phyloP scores from a whole-genome alignment of 2,888 invertebrate species.

The Acrobasis repandana region DNA sequence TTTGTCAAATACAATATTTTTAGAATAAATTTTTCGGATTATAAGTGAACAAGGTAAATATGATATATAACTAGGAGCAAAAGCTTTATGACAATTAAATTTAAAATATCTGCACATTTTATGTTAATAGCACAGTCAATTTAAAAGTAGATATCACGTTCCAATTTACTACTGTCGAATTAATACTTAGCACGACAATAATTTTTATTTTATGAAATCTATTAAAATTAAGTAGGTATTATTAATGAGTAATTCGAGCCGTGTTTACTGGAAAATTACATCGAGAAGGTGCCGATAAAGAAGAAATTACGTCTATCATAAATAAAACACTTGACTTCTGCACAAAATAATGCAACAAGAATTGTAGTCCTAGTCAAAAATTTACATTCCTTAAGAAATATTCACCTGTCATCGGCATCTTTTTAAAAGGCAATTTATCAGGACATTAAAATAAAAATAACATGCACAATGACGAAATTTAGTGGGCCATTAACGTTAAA shows the following conservation, averaged over 20 bases:
- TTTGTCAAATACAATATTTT: too few relatives aligned
- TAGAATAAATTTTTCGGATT: too few relatives aligned
- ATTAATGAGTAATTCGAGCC: not conserved
- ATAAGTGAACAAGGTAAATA: too few relatives aligned
- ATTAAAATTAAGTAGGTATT: not conserved
- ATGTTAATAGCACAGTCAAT: too few relatives aligned
- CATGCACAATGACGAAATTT: conserved; percentile 43
- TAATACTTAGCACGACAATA: not conserved
- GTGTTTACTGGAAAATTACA: not conserved
- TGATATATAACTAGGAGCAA: too few relatives aligned
- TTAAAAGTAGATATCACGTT: too few relatives aligned
- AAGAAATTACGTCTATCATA: not conserved
- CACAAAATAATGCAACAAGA: not conserved
- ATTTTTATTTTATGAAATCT: not conserved
- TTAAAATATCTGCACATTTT: too few relatives aligned
- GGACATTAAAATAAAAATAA: conserved; percentile 30
- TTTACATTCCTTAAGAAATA: conserved; percentile 2
- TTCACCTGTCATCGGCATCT: conserved; percentile 13
- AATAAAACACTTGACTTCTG: conserved; percentile 5
- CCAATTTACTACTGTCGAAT: not conserved
- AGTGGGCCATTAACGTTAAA: conserved; percentile 51
- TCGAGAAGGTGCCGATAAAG: not conserved
- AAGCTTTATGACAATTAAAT: too few relatives aligned
- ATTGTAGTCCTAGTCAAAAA: not conserved
- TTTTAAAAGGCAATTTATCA: conserved; percentile 25